Evolutionary conservation across 1,140 invertebrate genomes (phyloP).

Genomic region (Macrotrachela quadricornifera): DNA sequence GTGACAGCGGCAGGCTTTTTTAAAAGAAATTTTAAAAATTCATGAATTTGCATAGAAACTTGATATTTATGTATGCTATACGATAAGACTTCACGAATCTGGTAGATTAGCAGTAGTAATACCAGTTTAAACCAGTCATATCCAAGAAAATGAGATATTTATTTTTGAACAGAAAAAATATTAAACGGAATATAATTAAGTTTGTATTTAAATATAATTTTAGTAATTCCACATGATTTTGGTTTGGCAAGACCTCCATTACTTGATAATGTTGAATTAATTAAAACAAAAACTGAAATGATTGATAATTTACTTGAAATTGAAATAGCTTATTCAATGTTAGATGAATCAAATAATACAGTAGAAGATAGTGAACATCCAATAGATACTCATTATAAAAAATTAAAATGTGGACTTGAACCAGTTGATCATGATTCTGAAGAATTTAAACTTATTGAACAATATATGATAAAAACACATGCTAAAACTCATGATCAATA

Average conservation of each 20-base stretch:
- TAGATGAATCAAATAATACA: slow-evolving; percentile 35
- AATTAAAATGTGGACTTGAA: slow-evolving; percentile 57
- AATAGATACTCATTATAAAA: slow-evolving; percentile 64
- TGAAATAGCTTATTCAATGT: slow-evolving; percentile 70
- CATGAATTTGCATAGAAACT: no score
- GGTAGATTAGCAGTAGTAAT: no score
- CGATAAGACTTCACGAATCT: no score
- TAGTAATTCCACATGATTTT: slow-evolving; percentile 72
- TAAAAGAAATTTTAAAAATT: no score
- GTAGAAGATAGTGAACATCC: slow-evolving; percentile 18
- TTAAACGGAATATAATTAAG: no score
- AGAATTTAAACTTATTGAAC: slow-evolving; percentile 50
- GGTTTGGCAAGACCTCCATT: slow-evolving; percentile 55
- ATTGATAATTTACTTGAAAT: slow-evolving; percentile 73
- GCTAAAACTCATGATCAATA: slow-evolving; percentile 57
- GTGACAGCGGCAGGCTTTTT: no score
- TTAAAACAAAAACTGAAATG: slow-evolving; percentile 53
- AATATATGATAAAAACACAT: slow-evolving; percentile 67
- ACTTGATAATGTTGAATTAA: slow-evolving; percentile 48
- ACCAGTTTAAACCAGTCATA: no score
- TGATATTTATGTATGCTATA: no score
- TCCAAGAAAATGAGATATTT: no score
- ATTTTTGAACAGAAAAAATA: no score
- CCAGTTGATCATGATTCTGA: slow-evolving; percentile 21
- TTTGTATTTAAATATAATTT: no score